Base-by-base conservation (phyloP, 2,113 vertebrate genomes). In the Eurypyga helias region DNA sequence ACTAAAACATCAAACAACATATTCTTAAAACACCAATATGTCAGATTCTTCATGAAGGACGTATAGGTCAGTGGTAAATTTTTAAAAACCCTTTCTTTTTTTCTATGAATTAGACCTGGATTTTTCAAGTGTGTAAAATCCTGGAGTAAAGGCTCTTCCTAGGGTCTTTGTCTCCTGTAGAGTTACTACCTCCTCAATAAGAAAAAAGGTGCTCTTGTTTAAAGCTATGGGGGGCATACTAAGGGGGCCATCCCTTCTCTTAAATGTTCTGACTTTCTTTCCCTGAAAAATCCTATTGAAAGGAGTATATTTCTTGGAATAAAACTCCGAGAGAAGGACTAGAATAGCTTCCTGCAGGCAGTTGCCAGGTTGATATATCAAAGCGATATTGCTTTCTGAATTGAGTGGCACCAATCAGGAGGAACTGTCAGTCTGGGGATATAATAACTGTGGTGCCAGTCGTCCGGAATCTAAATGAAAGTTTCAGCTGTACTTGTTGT, bases 351-450 rank as follows among this genome's bases (percentile, higher is more conserved):
- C 91, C 96, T 90, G 92, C 93, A 96, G 90, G 93, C 94, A 93
- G 86, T 92, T 96, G 91, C 91, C 93, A 95, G 90, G 89, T 93
- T 94, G 94, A 91, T 96, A 91, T 85, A 94, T 94, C 94, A 96
- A 95, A 96, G 91, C 0, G 24, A 93, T 96, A 92, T 96, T 96
- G 94, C 95, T 94, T 97, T 94, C 94, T 95, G 88, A 91, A 89
- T 96, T 96, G 95, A 97, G 83, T 95, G 94, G 85, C 95, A 96
- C 89, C 94, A 90, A 97, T 97, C 97, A 95, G 90, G 94, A 95
- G 86, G 95, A 96, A 90, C 93, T 96, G 96, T 94, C 95, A 97
- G 82, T 95, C 94, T 96, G 91, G 83, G 73, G 48, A 96, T 95
- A 77, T 94, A 96, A 96, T 95, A 94, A 95, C 92, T 93, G 91